Conservation (phyloP, 1,140 invertebrate genomes). For the Leptestheria dahalacensis region DNA sequence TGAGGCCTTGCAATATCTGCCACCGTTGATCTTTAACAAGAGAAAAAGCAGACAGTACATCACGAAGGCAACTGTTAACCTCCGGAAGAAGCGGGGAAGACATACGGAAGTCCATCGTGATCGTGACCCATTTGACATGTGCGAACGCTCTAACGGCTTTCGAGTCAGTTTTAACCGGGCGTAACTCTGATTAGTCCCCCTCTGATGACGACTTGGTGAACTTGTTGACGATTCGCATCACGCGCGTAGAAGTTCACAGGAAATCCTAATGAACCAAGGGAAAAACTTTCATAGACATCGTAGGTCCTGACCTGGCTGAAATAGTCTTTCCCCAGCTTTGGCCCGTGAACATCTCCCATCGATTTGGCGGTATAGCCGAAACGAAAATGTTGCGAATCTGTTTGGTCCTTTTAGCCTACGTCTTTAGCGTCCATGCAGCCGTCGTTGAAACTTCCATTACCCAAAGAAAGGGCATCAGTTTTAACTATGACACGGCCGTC, state of each 20-base stretch:
- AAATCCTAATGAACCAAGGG: not conserved
- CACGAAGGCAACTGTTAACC: no score
- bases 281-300: not conserved
- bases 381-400: not conserved
- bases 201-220: no score
- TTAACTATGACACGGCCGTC: not conserved
- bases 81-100: no score
- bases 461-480: not conserved
- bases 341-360: not conserved
- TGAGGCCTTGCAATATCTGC: no score
- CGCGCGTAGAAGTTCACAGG: not conserved
- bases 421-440: no score
- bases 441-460: not conserved
- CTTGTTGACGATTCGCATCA: no score
- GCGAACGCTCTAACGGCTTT: not conserved
- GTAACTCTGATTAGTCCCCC: no score
- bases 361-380: no score
- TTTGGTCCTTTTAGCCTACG: not conserved
- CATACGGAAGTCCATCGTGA: no score
- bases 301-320: not conserved
- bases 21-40: no score
- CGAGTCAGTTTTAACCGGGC: not conserved
- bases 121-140: no score
- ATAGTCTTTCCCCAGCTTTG: not conserved
- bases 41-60: no score